phyloP scores from a whole-genome alignment of 1,140 invertebrate genomes.

The Drosophila simulans region DNA sequence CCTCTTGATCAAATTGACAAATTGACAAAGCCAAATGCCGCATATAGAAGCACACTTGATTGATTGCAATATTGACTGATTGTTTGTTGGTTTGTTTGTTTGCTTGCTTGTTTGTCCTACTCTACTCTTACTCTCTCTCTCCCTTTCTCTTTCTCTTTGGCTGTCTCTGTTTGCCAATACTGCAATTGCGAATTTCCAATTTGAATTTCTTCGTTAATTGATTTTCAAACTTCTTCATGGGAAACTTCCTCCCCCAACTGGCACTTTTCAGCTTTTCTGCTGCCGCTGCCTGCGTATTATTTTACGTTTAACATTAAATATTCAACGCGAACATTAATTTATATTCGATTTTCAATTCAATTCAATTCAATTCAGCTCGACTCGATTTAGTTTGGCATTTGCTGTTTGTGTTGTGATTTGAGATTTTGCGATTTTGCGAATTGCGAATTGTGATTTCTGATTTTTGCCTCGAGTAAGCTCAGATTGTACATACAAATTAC shows the following conservation, averaged over 20 bases:
- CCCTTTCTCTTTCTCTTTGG: background rate
- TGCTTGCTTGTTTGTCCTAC: background rate
- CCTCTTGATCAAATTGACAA: slow-evolving; percentile 48
- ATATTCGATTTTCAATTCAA: slow-evolving; percentile 35
- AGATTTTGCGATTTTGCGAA: background rate
- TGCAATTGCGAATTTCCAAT: slow-evolving; percentile 41
- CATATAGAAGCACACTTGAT: slow-evolving; percentile 70
- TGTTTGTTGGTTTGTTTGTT: slow-evolving; percentile 38
- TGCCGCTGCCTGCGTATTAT: slow-evolving; percentile 12
- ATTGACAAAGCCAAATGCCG: slow-evolving; percentile 61
- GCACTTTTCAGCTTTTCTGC: slow-evolving; percentile 1
- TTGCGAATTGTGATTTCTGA: background rate
- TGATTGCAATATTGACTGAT: slow-evolving; percentile 79
- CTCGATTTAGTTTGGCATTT: slow-evolving; percentile 22
- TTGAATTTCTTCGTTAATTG: slow-evolving; percentile 43
- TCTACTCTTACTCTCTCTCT: background rate
- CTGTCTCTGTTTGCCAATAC: slow-evolving; percentile 18
- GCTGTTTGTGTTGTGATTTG: slow-evolving; percentile 3
- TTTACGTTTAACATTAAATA: slow-evolving; percentile 55
- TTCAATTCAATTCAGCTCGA: slow-evolving; percentile 14
- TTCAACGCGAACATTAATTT: slow-evolving; percentile 52
- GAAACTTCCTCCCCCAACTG: background rate
- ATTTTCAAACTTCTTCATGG: slow-evolving; percentile 38
- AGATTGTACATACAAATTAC: slow-evolving; percentile 73
- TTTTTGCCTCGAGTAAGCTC: slow-evolving; percentile 59